phyloP scores from a whole-genome alignment of 2,888 invertebrate species.

The Monoplex corrugatus region DNA sequence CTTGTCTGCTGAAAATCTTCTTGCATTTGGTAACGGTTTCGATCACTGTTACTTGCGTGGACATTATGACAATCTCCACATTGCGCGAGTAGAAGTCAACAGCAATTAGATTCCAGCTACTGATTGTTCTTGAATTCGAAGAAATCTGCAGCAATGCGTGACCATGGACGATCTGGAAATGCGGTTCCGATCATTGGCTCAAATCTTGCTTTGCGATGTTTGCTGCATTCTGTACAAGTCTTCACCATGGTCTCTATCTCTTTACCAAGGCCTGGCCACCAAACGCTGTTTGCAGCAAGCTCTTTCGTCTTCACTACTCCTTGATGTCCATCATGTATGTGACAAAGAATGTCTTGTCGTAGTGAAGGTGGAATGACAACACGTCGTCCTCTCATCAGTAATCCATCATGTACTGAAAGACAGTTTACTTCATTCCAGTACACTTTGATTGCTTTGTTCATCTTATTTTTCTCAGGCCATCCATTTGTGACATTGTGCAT shows the following conservation, averaged over 20 bases:
- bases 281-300: neutral
- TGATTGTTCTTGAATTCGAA: neutral
- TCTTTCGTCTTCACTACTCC: neutral
- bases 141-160: neutral
- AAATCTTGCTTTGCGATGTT: neutral
- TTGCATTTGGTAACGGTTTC: neutral
- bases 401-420: neutral
- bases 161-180: conserved; percentile 3
- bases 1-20: conserved; percentile 7
- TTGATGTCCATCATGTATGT: neutral
- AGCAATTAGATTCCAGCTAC: neutral
- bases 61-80: neutral
- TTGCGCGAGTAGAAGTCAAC: neutral
- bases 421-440: neutral
- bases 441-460: neutral
- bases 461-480: neutral
- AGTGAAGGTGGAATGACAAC: neutral
- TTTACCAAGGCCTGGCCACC: neutral
- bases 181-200: neutral
- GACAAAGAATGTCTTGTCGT: neutral
- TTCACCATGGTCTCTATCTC: conserved; percentile 5
- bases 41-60: neutral
- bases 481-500: neutral
- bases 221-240: neutral
- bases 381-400: neutral